A percentile compares a stretch with the other conserved stretches of the same genome.
phyloP scores from a whole-genome alignment of 2,797 vertebrate genomes.

The Chloroceryle amazona region DNA sequence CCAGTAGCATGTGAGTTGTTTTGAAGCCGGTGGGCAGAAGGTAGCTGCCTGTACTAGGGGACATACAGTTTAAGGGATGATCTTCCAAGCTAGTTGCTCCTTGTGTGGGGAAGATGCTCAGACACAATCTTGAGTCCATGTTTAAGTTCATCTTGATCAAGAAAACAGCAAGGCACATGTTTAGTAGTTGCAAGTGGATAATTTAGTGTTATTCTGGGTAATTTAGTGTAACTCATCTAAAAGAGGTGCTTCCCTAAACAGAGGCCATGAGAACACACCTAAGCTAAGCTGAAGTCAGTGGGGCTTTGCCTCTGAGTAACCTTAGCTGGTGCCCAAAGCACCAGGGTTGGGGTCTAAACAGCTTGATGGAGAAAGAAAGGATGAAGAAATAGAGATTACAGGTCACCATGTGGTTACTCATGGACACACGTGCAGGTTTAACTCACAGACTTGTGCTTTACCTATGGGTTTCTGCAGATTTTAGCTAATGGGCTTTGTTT shows the following conservation, averaged over 20 bases:
- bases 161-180: not conserved
- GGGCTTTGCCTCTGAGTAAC: not conserved
- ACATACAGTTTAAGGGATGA: not conserved
- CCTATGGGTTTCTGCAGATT: not conserved
- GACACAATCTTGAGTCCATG: not conserved
- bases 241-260: not conserved
- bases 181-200: not conserved
- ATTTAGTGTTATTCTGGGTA: not conserved
- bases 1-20: not conserved
- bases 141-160: not conserved
- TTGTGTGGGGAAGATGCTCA: not conserved
- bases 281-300: not conserved
- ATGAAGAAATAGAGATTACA: not conserved
- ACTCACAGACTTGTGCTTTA: not conserved
- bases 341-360: not conserved
- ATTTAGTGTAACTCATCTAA: not conserved
- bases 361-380: not conserved
- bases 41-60: not conserved
- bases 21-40: not conserved
- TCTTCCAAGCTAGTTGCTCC: not conserved
- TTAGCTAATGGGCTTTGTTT: not conserved
- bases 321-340: not conserved
- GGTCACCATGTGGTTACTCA: not conserved
- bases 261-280: not conserved
- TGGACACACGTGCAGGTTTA: fast-evolving